These are phyloP conservation scores for Amblyraja radiata DNA, from an alignment of 2,797 vertebrate species.

Conservation along the genomic window DNA sequence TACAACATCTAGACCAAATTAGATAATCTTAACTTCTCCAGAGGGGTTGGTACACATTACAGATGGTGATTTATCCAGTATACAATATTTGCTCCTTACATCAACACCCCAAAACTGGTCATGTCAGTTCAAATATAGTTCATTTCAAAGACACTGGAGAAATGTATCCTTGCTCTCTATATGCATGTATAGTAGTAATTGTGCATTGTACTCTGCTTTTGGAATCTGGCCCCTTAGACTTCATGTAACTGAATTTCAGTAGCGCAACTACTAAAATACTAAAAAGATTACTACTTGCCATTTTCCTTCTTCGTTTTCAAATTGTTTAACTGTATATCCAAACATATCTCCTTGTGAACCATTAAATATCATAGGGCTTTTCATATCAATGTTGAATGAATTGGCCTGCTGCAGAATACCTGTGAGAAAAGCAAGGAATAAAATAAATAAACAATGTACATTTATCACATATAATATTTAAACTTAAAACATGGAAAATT, in stretches of 20 bases:
- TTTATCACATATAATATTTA: neutral
- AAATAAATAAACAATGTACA: neutral
- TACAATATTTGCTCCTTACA: neutral
- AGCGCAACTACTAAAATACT: neutral
- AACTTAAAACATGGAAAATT: neutral
- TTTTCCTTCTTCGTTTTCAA: slow-evolving; percentile 92
- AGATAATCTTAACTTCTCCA: neutral
- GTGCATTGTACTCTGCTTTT: no score
- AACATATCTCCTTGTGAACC: slow-evolving; percentile 92
- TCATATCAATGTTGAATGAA: slow-evolving; percentile 88
- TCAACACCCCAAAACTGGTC: no score
- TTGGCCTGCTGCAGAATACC: slow-evolving; percentile 58
- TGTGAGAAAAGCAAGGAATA: slow-evolving; percentile 41
- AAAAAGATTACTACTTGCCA: slow-evolving; percentile 66
- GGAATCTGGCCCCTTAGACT: no score
- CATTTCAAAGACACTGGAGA: no score
- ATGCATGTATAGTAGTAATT: no score
- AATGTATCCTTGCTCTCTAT: no score
- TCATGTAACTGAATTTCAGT: no score
- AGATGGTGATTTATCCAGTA: neutral
- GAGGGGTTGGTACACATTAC: neutral
- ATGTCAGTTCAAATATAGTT: neutral
- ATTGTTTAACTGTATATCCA: slow-evolving; percentile 91
- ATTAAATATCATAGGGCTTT: slow-evolving; percentile 78
- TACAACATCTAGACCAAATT: neutral